Evolutionary conservation across 2,888 invertebrate species (phyloP).

Genomic region (Hyposoter dolosus): DNA sequence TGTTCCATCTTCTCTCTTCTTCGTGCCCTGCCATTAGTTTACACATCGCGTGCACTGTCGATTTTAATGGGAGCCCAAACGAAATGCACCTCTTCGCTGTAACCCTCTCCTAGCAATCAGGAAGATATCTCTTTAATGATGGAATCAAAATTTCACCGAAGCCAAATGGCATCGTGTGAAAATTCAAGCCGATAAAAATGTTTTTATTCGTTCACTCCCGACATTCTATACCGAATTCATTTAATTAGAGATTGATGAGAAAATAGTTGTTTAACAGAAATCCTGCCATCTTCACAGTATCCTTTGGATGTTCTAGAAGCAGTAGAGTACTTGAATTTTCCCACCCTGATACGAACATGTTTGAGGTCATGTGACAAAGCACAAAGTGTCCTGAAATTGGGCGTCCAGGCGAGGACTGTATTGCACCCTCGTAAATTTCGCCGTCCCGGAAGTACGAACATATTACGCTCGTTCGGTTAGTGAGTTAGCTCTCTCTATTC

Average conservation of each 20-base stretch:
- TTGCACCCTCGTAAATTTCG: constrained; percentile 51
- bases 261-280: neutral
- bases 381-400: constrained; percentile 27
- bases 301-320: neutral
- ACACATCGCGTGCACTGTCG: constrained; percentile 54
- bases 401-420: constrained; percentile 3
- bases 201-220: neutral
- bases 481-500: constrained; percentile 51
- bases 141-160: constrained; percentile 19
- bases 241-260: neutral
- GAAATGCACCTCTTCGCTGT: constrained; percentile 38
- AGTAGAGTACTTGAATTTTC: neutral
- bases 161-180: constrained; percentile 15
- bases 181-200: neutral
- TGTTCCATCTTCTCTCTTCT: constrained; percentile 5
- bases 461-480: constrained; percentile 65
- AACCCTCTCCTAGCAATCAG: constrained; percentile 45
- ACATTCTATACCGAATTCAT: neutral
- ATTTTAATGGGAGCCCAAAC: constrained; percentile 57
- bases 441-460: constrained; percentile 61
- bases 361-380: constrained; percentile 13
- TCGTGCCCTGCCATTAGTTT: constrained; percentile 42
- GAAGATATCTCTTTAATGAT: constrained; percentile 51
- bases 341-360: neutral
- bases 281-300: neutral